phyloP scores from a whole-genome alignment of 2,797 vertebrate genomes.

The Coendou prehensilis region DNA sequence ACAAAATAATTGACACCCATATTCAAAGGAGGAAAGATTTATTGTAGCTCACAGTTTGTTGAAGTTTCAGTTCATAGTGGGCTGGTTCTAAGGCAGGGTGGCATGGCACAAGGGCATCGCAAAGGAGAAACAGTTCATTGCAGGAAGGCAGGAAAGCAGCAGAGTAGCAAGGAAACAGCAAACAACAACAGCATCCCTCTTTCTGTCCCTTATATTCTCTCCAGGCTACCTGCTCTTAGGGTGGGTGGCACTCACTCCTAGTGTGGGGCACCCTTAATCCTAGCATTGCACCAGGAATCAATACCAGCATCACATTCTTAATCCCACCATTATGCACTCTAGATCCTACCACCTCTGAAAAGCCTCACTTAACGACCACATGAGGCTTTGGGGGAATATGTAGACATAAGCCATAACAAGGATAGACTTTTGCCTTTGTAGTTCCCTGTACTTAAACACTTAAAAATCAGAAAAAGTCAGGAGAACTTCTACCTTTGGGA shows the following conservation, averaged over 20 bases:
- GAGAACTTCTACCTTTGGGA: conserved; percentile 25
- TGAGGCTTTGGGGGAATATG: not conserved
- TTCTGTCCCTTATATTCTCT: not conserved
- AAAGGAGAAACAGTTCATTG: not conserved
- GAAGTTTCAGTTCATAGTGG: not conserved
- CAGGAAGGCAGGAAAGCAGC: not conserved
- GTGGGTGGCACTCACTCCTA: not conserved
- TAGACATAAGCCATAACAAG: not conserved
- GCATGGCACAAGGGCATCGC: not conserved
- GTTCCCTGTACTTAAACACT: conserved; percentile 53
- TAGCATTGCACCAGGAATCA: not conserved
- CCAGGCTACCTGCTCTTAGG: not conserved
- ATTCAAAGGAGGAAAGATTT: not conserved
- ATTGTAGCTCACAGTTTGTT: not conserved
- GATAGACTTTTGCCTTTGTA: conserved; percentile 4
- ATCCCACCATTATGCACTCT: not conserved
- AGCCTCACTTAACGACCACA: not conserved
- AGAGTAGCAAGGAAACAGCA: not conserved
- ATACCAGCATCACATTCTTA: no score
- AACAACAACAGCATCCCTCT: not conserved
- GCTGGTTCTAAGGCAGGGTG: not conserved
- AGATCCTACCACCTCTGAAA: not conserved
- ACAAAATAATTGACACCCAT: not conserved
- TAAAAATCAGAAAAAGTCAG: conserved; percentile 28
- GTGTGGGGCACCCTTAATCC: not conserved